Percentiles rank a stretch among this genome's conserved stretches.
Evolutionary conservation across 2,888 invertebrate genomes (phyloP).

Genomic region (Toxonevra muliebris): DNA sequence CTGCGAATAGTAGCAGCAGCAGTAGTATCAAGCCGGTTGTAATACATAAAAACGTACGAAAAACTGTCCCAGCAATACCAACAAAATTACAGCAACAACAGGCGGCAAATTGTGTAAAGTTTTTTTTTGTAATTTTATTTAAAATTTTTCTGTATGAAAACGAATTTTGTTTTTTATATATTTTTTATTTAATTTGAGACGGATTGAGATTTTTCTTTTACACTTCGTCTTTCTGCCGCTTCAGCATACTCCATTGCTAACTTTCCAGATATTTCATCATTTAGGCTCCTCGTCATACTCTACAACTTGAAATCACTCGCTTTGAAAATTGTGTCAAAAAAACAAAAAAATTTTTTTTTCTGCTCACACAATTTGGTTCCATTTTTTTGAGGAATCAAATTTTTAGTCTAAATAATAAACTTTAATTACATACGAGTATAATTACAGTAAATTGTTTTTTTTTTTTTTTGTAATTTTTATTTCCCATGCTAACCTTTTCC

Average conservation of each 20-base stretch:
- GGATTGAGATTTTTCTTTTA: no score
- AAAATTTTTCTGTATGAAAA: neutral
- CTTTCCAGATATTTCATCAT: neutral
- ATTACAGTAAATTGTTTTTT: no score
- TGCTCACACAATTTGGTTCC: neutral
- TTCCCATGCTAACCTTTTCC: neutral
- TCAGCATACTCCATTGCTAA: no score
- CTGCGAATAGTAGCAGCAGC: neutral
- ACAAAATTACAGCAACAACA: conserved; percentile 27
- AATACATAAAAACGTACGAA: conserved; percentile 27
- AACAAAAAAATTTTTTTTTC: neutral
- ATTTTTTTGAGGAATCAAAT: neutral
- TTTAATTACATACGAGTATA: no score
- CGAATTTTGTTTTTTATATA: no score
- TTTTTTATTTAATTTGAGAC: no score
- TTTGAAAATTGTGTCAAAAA: neutral
- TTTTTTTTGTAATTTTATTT: neutral
- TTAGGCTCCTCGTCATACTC: neutral
- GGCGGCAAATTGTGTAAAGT: conserved; percentile 6
- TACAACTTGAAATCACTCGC: neutral
- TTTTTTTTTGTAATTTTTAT: no score
- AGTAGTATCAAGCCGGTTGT: conserved; percentile 34
- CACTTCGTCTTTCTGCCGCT: no score
- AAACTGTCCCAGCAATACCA: conserved; percentile 35
- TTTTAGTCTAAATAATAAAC: neutral